These are phyloP conservation scores for Drosophila nebulosa DNA, from an alignment of 1,140 invertebrate species.

Conservation along the genomic window DNA sequence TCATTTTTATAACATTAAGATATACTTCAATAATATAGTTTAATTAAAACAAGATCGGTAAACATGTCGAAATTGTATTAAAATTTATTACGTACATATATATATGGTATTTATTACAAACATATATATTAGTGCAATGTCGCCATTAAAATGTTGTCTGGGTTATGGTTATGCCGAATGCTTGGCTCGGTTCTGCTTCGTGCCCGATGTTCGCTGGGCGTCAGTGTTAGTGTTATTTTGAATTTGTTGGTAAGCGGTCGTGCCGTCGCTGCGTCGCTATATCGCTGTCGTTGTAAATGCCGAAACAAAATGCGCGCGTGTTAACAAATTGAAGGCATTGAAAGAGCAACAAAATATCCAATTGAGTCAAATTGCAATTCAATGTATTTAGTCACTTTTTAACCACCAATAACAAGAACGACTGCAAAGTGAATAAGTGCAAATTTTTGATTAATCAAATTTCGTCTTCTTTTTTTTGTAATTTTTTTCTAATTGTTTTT, in stretches of 20 bases:
- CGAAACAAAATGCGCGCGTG: constrained; percentile 1
- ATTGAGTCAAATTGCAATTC: neutral
- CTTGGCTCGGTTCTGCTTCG: too few relatives aligned
- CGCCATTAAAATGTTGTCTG: too few relatives aligned
- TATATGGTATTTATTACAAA: too few relatives aligned
- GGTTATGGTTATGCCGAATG: too few relatives aligned
- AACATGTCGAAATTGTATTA: too few relatives aligned
- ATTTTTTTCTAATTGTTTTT: neutral
- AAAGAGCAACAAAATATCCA: neutral
- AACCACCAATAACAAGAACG: neutral
- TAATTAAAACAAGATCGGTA: too few relatives aligned
- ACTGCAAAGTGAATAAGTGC: neutral
- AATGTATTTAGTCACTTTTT: neutral
- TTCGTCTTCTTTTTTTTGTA: neutral
- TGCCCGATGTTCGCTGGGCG: neutral
- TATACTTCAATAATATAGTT: too few relatives aligned
- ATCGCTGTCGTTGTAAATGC: neutral
- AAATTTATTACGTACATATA: too few relatives aligned
- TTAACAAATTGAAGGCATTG: neutral
- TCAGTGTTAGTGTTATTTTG: neutral
- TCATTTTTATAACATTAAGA: too few relatives aligned
- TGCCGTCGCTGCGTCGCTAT: neutral
- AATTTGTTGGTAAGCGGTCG: neutral
- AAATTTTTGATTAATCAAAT: neutral
- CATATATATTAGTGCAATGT: too few relatives aligned